phyloP scores from a whole-genome alignment of 2,888 invertebrate genomes.

The Muscina levida region DNA sequence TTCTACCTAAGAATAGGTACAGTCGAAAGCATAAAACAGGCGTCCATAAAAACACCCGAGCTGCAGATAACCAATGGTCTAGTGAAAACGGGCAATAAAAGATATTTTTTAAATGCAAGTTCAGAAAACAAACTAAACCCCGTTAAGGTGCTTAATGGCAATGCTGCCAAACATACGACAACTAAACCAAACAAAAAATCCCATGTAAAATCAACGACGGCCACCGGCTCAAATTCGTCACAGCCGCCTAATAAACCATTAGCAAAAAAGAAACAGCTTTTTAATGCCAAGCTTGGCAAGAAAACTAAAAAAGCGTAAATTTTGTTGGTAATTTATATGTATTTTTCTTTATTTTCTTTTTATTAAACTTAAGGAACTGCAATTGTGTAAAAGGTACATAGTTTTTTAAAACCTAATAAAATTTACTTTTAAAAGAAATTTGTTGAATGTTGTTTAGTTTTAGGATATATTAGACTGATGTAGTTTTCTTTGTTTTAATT shows the following conservation, averaged over 20 bases:
- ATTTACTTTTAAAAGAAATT: too few relatives aligned
- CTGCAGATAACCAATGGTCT: not conserved
- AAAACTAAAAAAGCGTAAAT: not conserved
- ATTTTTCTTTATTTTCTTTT: constrained; percentile 7
- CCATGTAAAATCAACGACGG: not conserved
- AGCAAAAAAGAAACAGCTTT: constrained; percentile 3
- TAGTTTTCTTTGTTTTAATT: constrained; percentile 67
- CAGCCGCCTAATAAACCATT: not conserved
- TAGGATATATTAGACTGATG: constrained; percentile 4
- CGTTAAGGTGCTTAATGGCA: constrained; percentile 17
- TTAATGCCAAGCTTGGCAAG: constrained; percentile 1
- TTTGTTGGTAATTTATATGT: not conserved
- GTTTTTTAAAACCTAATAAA: too few relatives aligned
- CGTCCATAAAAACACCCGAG: constrained; percentile 47
- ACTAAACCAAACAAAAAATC: not conserved
- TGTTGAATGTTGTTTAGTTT: too few relatives aligned
- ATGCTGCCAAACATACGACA: not conserved
- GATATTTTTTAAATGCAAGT: constrained; percentile 27
- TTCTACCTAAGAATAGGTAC: constrained; percentile 74
- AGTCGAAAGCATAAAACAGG: constrained; percentile 62
- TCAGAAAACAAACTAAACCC: not conserved
- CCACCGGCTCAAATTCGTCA: not conserved
- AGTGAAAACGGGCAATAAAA: constrained; percentile 27
- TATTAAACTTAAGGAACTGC: not conserved
- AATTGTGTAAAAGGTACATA: not conserved